These are phyloP conservation scores for Danio kyathit DNA, from an alignment of 2,797 vertebrate genomes.

Conservation along the genomic window DNA sequence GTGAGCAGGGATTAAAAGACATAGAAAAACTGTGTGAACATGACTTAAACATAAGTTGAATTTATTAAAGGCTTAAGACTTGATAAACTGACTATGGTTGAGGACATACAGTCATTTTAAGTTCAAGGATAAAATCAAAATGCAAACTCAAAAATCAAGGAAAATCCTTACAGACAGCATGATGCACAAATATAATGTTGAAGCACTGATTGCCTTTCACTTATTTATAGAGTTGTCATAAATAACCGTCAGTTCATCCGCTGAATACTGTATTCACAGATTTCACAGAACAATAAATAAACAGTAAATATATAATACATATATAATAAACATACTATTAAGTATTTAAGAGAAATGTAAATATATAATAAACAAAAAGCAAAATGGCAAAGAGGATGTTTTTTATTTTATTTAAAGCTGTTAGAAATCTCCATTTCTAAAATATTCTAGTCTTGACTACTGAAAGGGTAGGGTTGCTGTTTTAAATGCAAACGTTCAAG, in stretches of 20 bases:
- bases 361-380: background rate
- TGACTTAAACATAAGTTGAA: background rate
- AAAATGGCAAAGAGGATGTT: constrained; percentile 22
- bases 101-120: background rate
- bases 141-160: constrained; percentile 4
- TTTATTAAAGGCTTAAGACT: constrained; percentile 5
- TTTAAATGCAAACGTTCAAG: constrained; percentile 63
- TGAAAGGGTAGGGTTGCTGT: constrained; percentile 56
- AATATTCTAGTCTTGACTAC: constrained; percentile 55
- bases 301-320: constrained; percentile 40
- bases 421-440: constrained; percentile 57
- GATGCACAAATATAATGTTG: constrained; percentile 19
- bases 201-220: constrained; percentile 30
- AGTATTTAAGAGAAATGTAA: too few species aligned
- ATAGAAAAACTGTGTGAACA: background rate
- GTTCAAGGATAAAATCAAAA: constrained; percentile 2
- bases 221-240: constrained; percentile 38
- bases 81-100: background rate
- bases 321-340: too few species aligned
- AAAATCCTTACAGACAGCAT: background rate
- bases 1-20: too few species aligned
- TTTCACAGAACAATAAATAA: background rate
- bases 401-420: background rate
- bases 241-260: constrained; percentile 20
- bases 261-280: constrained; percentile 1